Evolutionary conservation across 2,888 invertebrate genomes (phyloP), one percentile per base, ranked within the genome.

Genomic region (Platypus cylindrus): DNA sequence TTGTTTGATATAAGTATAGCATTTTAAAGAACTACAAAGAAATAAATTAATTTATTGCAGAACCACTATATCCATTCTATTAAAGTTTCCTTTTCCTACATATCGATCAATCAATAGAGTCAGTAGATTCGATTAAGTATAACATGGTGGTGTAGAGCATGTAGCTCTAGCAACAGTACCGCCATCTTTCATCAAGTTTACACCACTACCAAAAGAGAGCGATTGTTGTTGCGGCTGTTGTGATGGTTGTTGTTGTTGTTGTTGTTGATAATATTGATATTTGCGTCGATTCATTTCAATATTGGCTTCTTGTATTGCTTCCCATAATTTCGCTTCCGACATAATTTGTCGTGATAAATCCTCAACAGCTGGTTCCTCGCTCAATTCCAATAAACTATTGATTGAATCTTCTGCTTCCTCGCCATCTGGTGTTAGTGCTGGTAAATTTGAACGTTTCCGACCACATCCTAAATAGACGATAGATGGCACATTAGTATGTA

Each of bases 231-330:
- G n/a, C n/a, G n/a, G n/a, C n/a, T n/a, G n/a, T n/a, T n/a, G n/a
- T n/a, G n/a, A n/a, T n/a, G n/a, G 8, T 8, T 8, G 22, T 8
- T 8, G 22, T 20, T 8, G 22, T 20, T n/a, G n/a, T n/a, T n/a
- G n/a, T n/a, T n/a, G n/a, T n/a, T n/a, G n/a, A n/a, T n/a, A n/a
- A n/a, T 22, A 26, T 35, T 53, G 53, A 45, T 70, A 73, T 54
- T 73, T 75, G 43, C 74, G 67, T 40, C 75, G 63, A 17, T 73
- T 67, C 37, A 81, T 66, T 55, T 81, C 81, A 8, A 73, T 69
- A 54, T 78, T 76, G 1, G 81, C 81, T 50, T 81, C 81, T 51
- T 82, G 82, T 12, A 83, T 77, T 3, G 82, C 81, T 51, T 83
- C 83, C 73, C 79, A 82, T 13, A 78, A 64, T 46, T 78, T 77